Conservation (phyloP, 2,113 vertebrate genomes). For the Cavia aperea region DNA sequence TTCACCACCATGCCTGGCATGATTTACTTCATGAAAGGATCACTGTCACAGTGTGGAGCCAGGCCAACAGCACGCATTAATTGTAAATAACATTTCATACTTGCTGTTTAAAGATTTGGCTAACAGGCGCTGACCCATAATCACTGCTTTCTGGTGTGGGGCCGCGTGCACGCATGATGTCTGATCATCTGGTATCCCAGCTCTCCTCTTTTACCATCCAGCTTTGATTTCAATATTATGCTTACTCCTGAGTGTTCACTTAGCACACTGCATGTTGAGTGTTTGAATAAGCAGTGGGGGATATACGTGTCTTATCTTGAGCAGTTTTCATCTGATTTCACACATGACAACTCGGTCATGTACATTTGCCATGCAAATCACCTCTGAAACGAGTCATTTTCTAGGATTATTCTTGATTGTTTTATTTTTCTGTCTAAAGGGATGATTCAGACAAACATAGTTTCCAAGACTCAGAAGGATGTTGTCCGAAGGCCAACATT, state of each 20-base stretch:
- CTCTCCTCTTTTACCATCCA: not conserved
- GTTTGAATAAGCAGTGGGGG: not conserved
- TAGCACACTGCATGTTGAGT: not conserved
- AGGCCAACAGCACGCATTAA: not conserved
- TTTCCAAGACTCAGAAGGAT: conserved; percentile 73
- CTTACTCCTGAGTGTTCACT: not conserved
- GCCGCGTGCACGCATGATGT: not conserved
- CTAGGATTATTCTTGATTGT: not conserved
- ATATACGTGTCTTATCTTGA: not conserved
- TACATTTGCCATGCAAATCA: not conserved
- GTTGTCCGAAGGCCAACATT: conserved; percentile 86
- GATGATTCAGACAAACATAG: conserved; percentile 85
- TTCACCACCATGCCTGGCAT: not conserved
- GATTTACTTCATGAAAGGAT: not conserved
- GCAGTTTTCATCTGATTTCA: not conserved
- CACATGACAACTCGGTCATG: not conserved
- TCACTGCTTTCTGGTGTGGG: not conserved
- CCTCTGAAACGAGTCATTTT: conserved; percentile 21
- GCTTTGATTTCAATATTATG: conserved; percentile 3
- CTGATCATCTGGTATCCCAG: not conserved
- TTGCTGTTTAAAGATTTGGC: not conserved
- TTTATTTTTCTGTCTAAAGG: conserved; percentile 68
- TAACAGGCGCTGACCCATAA: not conserved
- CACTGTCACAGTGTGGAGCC: not conserved
- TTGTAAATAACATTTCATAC: not conserved